A percentile compares a stretch with the other conserved stretches of the same genome.
These are phyloP conservation scores for Torymus auratus DNA, from an alignment of 2,888 invertebrate genomes.

Conservation along the genomic window DNA sequence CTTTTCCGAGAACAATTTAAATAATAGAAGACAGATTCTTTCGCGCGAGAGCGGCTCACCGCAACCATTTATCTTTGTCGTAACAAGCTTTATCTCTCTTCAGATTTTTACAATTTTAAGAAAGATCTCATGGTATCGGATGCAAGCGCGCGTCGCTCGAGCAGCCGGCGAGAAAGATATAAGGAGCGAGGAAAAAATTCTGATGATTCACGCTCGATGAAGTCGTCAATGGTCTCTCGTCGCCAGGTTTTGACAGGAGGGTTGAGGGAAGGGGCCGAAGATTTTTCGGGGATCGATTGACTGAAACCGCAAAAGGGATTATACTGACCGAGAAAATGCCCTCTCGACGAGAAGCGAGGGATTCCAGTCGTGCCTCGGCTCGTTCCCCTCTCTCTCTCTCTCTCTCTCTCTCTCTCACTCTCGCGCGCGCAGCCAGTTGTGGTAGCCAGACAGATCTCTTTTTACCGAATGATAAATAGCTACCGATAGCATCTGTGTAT, in stretches of 20 bases:
- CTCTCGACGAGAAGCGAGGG: no score
- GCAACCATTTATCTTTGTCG: conserved; percentile 47
- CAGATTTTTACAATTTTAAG: conserved; percentile 42
- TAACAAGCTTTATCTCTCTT: conserved; percentile 29
- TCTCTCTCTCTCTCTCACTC: no score
- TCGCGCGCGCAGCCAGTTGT: conserved; percentile 22
- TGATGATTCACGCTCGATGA: conserved; percentile 59
- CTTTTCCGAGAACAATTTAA: conserved; percentile 37
- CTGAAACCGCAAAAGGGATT: conserved; percentile 47
- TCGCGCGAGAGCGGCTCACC: conserved; percentile 19
- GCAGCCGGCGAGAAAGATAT: neutral
- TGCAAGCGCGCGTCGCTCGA: neutral
- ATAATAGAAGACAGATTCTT: conserved; percentile 23
- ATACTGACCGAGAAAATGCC: conserved; percentile 52
- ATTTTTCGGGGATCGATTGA: conserved; percentile 52
- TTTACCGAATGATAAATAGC: conserved; percentile 62
- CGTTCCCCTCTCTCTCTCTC: no score
- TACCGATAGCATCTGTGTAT: conserved; percentile 57
- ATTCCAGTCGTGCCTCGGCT: no score
- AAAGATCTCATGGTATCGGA: conserved; percentile 40
- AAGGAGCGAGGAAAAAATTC: conserved; percentile 24
- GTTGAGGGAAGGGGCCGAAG: conserved; percentile 22
- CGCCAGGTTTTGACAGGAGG: conserved; percentile 51
- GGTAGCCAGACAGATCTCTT: conserved; percentile 60
- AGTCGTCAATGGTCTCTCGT: conserved; percentile 53